Evolutionary conservation across 2,888 invertebrate species (phyloP).

Genomic region (Synergus laeviventris): DNA sequence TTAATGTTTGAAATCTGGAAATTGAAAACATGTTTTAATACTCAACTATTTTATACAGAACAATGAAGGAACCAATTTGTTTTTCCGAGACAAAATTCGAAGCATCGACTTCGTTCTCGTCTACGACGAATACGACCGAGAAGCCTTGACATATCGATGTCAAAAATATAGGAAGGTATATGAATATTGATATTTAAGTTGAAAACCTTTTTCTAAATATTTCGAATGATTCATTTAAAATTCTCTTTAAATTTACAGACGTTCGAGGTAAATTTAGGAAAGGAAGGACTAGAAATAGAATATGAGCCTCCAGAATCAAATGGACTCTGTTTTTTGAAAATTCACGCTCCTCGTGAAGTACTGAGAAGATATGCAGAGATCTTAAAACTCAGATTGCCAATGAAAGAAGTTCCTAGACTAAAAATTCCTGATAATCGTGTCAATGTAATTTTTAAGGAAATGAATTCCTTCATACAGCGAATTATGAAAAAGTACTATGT

Average conservation of each 20-base stretch:
- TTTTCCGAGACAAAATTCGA: conserved; percentile 83
- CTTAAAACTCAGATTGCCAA: conserved; percentile 93
- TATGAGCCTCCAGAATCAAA: conserved; percentile 81
- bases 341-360: conserved; percentile 91
- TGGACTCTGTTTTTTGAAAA: conserved; percentile 89
- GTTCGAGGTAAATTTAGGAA: conserved; percentile 84
- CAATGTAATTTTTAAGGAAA: conserved; percentile 78
- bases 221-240: conserved; percentile 22
- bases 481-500: conserved; percentile 81
- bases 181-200: background rate
- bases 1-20: background rate
- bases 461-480: conserved; percentile 79
- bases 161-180: conserved; percentile 64
- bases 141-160: conserved; percentile 73
- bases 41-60: background rate
- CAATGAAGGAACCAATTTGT: conserved; percentile 71
- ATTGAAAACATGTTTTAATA: background rate
- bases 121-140: conserved; percentile 82
- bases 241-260: conserved; percentile 66
- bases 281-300: conserved; percentile 87
- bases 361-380: conserved; percentile 93
- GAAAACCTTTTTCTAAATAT: background rate
- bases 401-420: conserved; percentile 88
- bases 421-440: conserved; percentile 81
- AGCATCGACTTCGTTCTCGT: conserved; percentile 88